Conservation (phyloP, 64 coral and sea anemone species). For the Montipora cactus region DNA sequence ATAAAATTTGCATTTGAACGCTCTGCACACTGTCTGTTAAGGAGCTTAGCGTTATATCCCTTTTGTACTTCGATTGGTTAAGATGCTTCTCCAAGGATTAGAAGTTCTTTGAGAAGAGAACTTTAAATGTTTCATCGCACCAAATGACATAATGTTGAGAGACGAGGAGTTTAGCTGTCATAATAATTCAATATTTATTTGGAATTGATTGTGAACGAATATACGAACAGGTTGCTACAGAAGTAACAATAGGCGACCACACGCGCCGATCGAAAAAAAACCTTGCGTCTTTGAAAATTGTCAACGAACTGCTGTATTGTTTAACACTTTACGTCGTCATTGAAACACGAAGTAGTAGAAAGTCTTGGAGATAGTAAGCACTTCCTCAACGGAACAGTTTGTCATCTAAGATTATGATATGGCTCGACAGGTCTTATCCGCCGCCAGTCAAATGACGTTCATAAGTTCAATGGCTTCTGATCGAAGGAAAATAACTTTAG, state of each 20-base stretch:
- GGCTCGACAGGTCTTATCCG: neutral
- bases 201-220: neutral
- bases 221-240: neutral
- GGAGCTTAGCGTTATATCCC: neutral
- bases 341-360: neutral
- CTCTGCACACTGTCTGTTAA: neutral
- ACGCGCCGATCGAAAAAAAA: neutral
- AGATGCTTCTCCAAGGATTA: neutral
- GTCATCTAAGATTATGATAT: neutral
- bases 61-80: neutral
- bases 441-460: neutral
- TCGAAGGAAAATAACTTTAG: neutral
- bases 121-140: neutral
- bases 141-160: neutral
- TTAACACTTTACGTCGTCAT: neutral
- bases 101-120: neutral
- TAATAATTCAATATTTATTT: slow-evolving; percentile 26
- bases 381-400: slow-evolving; percentile 5
- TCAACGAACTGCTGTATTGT: neutral
- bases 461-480: neutral
- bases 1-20: neutral
- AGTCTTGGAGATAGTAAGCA: neutral
- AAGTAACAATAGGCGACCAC: neutral
- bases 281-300: neutral
- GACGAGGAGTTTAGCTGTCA: neutral